Percentiles rank a stretch among this genome's conserved stretches.
Evolutionary conservation across 2,888 invertebrate genomes (phyloP).

Genomic region (Caenorhabditis afra): DNA sequence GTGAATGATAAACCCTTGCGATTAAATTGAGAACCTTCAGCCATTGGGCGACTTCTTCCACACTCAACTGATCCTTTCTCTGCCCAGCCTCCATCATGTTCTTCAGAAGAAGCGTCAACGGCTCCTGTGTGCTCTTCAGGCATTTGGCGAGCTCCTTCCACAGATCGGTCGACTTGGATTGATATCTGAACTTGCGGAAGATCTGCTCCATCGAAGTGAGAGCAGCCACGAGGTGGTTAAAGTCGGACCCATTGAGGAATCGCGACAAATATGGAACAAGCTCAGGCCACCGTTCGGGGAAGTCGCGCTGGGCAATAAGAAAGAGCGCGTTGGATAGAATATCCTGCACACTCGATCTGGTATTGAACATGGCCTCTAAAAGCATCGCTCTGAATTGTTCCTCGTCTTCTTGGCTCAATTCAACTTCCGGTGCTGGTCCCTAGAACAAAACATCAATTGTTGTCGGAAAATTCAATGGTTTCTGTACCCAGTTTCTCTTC

Average conservation of each 20-base stretch:
- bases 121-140: constrained; percentile 87
- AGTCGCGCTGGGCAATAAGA: constrained; percentile 87
- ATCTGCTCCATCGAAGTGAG: constrained; percentile 95
- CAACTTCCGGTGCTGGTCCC: constrained; percentile 67
- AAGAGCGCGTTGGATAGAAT: constrained; percentile 85
- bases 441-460: constrained; percentile 47
- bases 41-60: constrained; percentile 57
- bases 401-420: constrained; percentile 67
- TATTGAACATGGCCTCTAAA: constrained; percentile 89
- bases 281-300: constrained; percentile 96
- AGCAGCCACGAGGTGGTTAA: constrained; percentile 94
- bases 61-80: constrained; percentile 44
- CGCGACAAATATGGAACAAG: constrained; percentile 94
- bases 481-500: constrained; percentile 90
- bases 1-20: constrained; percentile 88
- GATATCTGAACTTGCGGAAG: constrained; percentile 91
- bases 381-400: constrained; percentile 85
- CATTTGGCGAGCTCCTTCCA: constrained; percentile 93
- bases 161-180: constrained; percentile 93
- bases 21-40: constrained; percentile 63
- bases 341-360: constrained; percentile 91
- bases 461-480: neutral
- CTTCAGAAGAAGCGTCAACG: constrained; percentile 92
- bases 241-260: constrained; percentile 85
- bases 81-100: constrained; percentile 83